Evolutionary conservation across 2,888 invertebrate genomes (phyloP).

Genomic region (Entomobrya proxima): DNA sequence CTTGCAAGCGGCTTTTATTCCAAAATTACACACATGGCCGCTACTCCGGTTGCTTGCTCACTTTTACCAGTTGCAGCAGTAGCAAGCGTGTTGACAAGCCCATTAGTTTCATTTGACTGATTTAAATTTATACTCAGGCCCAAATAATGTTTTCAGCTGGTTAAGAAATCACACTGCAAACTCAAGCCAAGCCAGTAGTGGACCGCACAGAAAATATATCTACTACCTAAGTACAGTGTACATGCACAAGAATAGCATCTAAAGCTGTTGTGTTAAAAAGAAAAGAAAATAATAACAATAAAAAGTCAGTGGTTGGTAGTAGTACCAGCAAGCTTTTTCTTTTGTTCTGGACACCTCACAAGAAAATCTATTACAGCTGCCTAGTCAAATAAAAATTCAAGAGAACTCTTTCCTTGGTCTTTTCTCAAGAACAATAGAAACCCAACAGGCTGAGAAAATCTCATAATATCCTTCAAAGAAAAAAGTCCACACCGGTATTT

Average conservation of each 20-base stretch:
- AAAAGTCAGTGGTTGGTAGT: neutral
- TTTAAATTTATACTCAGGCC: neutral
- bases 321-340: no score
- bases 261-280: no score
- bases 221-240: neutral
- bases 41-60: no score
- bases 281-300: no score
- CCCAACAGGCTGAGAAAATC: neutral
- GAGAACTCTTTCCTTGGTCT: neutral
- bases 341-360: neutral
- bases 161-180: conserved; percentile 2
- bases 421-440: neutral
- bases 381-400: neutral
- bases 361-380: neutral
- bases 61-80: neutral
- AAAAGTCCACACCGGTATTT: no score
- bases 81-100: neutral
- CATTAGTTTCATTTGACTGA: conserved; percentile 18
- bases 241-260: neutral
- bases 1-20: no score
- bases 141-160: neutral
- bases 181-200: neutral
- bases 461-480: neutral
- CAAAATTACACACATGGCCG: no score
- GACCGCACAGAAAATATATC: neutral